A percentile compares a stretch with the other conserved stretches of the same genome.
These are phyloP conservation scores for Stichodactyla helianthus DNA, from an alignment of 64 coral and sea anemone species.

Conservation along the genomic window DNA sequence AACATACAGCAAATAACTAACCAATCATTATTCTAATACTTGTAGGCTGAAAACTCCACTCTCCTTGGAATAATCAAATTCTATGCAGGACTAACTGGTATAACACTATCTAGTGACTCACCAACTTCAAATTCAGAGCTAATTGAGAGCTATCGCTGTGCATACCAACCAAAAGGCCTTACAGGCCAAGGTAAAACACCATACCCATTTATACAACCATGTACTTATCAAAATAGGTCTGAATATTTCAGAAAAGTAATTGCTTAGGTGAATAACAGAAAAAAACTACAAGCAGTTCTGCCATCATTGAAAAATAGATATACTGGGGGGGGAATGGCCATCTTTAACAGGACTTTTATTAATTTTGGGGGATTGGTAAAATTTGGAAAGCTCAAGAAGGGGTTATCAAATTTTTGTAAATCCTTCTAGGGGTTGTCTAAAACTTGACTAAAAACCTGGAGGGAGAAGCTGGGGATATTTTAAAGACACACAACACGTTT, in stretches of 20 bases:
- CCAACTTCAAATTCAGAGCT: background rate
- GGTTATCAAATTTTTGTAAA: too few species aligned
- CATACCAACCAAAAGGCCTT: background rate
- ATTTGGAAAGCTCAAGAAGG: too few species aligned
- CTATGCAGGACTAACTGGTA: slow-evolving; percentile 34
- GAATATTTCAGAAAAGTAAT: background rate
- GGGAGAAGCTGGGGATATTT: too few species aligned
- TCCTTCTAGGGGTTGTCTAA: too few species aligned
- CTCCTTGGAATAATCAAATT: slow-evolving; percentile 37
- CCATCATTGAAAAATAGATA: too few species aligned
- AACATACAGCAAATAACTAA: background rate
- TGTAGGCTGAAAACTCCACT: background rate
- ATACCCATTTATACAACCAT: background rate
- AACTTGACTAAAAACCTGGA: too few species aligned
- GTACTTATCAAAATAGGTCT: background rate
- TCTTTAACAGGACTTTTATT: too few species aligned
- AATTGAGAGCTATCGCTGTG: slow-evolving; percentile 51
- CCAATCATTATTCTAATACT: background rate
- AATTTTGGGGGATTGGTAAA: too few species aligned
- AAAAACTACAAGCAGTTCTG: too few species aligned
- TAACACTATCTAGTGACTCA: slow-evolving; percentile 26
- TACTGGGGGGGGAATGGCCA: too few species aligned
- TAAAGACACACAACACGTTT: too few species aligned
- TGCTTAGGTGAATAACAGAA: too few species aligned
- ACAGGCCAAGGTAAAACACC: background rate